Conservation (phyloP, 1,140 invertebrate species). For the Dreissena rostriformis region DNA sequence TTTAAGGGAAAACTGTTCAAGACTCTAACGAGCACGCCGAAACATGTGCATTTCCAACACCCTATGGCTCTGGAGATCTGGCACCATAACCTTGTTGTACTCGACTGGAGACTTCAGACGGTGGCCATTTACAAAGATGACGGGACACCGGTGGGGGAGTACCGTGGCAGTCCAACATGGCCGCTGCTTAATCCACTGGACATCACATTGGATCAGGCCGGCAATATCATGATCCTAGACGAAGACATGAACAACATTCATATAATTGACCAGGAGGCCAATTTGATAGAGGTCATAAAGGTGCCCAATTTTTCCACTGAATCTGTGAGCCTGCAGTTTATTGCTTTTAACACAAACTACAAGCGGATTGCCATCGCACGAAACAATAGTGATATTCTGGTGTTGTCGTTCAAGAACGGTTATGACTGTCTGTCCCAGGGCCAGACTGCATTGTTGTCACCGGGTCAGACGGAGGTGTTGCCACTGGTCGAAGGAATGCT, state of each 20-base stretch:
- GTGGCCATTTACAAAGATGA: conserved; percentile 20
- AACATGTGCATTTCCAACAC: not conserved
- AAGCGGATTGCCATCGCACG: conserved; percentile 13
- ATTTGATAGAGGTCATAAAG: conserved; percentile 36
- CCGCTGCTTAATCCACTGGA: conserved; percentile 44
- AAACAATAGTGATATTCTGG: conserved; percentile 34
- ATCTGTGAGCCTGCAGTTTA: conserved; percentile 5
- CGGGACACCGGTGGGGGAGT: conserved; percentile 28
- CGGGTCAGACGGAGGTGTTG: conserved; percentile 24
- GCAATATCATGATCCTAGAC: conserved; percentile 50
- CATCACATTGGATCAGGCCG: conserved; percentile 29
- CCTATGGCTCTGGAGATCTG: conserved; percentile 20
- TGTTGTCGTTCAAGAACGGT: conserved; percentile 33
- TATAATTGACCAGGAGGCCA: conserved; percentile 26
- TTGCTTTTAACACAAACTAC: conserved; percentile 24
- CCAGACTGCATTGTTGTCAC: too few species aligned
- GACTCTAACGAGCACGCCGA: conserved; percentile 21
- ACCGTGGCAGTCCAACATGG: conserved; percentile 21
- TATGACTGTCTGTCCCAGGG: conserved; percentile 21
- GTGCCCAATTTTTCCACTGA: conserved; percentile 5
- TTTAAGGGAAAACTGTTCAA: conserved; percentile 35
- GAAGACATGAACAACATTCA: conserved; percentile 42
- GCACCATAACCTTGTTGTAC: conserved; percentile 19
- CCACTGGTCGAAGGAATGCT: conserved; percentile 41
- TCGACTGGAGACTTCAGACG: conserved; percentile 30